Conservation (phyloP, 1,140 invertebrate genomes). For the Olivierus martensii region DNA sequence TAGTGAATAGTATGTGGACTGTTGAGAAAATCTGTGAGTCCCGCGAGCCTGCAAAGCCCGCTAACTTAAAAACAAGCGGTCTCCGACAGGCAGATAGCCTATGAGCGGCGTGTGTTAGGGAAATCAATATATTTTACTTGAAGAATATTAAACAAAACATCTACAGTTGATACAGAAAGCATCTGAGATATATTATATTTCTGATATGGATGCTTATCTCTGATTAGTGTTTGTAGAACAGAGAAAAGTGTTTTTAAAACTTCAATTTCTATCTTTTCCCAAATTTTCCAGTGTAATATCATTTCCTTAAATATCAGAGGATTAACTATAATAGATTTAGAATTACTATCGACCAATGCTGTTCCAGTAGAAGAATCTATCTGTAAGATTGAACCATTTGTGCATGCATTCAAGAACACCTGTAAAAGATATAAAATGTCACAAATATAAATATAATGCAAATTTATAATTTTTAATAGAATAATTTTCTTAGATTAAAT, state of each 20-base stretch:
- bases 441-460: too few relatives aligned
- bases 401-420: slow-evolving; percentile 41
- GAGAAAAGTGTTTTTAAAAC: slow-evolving; percentile 23
- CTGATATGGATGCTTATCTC: slow-evolving; percentile 44
- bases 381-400: slow-evolving; percentile 36
- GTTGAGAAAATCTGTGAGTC: too few relatives aligned
- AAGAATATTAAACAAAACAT: slow-evolving; percentile 46
- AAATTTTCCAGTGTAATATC: slow-evolving; percentile 42
- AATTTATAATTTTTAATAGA: too few relatives aligned
- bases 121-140: slow-evolving; percentile 41
- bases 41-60: too few relatives aligned
- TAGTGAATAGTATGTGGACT: too few relatives aligned
- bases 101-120: too few relatives aligned
- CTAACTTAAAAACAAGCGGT: too few relatives aligned
- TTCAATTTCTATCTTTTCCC: slow-evolving; percentile 29
- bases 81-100: too few relatives aligned
- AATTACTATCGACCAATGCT: slow-evolving; percentile 28
- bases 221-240: slow-evolving; percentile 37
- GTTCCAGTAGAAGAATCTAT: slow-evolving; percentile 29
- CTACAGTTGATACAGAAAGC: slow-evolving; percentile 42
- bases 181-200: slow-evolving; percentile 53
- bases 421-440: too few relatives aligned
- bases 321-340: slow-evolving; percentile 39
- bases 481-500: too few relatives aligned
- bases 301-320: slow-evolving; percentile 39